A percentile compares a stretch with the other conserved stretches of the same genome.
Evolutionary conservation across 2,888 invertebrate species (phyloP).

Genomic region (Zonitis immaculata): DNA sequence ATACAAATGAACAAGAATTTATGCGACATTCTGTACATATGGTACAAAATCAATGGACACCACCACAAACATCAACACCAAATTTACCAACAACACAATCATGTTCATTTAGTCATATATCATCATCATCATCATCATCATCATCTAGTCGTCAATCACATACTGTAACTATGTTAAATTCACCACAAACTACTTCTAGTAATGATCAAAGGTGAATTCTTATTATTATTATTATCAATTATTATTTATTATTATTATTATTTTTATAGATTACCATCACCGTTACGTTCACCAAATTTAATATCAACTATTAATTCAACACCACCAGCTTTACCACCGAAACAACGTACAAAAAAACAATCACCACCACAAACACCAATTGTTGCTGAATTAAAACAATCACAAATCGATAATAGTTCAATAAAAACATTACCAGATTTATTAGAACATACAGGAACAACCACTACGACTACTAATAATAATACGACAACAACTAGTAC

Average conservation of each 20-base stretch:
- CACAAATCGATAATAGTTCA: no score
- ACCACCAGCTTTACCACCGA: conserved; percentile 55
- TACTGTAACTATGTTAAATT: conserved; percentile 35
- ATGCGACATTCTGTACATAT: conserved; percentile 81
- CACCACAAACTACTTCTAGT: conserved; percentile 29
- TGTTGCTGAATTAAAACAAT: conserved; percentile 14
- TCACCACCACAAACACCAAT: conserved; percentile 38
- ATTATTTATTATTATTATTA: not conserved
- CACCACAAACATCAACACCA: conserved; percentile 20
- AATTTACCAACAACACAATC: conserved; percentile 56
- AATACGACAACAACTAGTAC: conserved; percentile 28
- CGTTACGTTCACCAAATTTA: conserved; percentile 33
- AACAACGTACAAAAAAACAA: conserved; percentile 49
- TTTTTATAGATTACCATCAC: conserved; percentile 32
- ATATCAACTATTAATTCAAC: conserved; percentile 7
- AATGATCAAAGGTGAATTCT: conserved; percentile 31
- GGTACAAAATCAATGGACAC: conserved; percentile 42
- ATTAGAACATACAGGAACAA: conserved; percentile 41
- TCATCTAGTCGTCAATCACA: conserved; percentile 39
- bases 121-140: no score
- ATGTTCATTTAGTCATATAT: conserved; percentile 52
- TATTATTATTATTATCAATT: not conserved
- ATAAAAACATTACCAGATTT: conserved; percentile 43
- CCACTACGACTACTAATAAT: not conserved
- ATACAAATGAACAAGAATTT: conserved; percentile 71